Conservation (phyloP, 2,797 vertebrate genomes). For the Channallabes apus region DNA sequence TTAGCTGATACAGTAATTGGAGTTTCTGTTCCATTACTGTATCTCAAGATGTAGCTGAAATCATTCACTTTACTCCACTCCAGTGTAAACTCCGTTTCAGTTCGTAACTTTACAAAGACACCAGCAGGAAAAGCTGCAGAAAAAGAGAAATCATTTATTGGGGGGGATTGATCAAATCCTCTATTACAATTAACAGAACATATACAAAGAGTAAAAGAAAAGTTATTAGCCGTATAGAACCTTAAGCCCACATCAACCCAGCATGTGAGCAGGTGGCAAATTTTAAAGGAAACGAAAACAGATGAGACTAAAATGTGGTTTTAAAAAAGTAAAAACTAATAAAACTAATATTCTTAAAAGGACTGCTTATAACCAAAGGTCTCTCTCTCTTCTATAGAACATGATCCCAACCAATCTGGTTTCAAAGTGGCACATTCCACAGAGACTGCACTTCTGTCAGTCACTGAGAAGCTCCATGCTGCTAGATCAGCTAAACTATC, state of each 20-base stretch:
- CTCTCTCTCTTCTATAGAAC: too few relatives aligned
- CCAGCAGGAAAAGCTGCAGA: conserved; percentile 4
- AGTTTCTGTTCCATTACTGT: conserved; percentile 39
- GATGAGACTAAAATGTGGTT: too few relatives aligned
- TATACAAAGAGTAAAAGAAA: neutral
- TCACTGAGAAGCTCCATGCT: too few relatives aligned
- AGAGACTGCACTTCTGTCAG: too few relatives aligned
- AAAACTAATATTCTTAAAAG: too few relatives aligned
- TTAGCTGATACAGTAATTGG: neutral
- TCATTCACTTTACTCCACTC: conserved; percentile 40
- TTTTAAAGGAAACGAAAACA: too few relatives aligned
- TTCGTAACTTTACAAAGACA: conserved; percentile 31
- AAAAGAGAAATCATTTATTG: neutral
- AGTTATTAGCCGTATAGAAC: neutral
- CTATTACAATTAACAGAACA: neutral
- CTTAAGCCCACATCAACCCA: neutral
- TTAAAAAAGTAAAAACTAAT: too few relatives aligned
- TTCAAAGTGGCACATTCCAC: too few relatives aligned
- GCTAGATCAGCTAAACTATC: too few relatives aligned
- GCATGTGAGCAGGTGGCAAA: neutral
- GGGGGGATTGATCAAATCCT: too few relatives aligned
- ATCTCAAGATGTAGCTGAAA: conserved; percentile 39
- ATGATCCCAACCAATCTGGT: too few relatives aligned
- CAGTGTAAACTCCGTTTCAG: conserved; percentile 42
- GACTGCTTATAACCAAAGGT: too few relatives aligned